These are phyloP conservation scores for Nibea albiflora DNA, from an alignment of 2,113 vertebrate genomes.

Conservation along the genomic window DNA sequence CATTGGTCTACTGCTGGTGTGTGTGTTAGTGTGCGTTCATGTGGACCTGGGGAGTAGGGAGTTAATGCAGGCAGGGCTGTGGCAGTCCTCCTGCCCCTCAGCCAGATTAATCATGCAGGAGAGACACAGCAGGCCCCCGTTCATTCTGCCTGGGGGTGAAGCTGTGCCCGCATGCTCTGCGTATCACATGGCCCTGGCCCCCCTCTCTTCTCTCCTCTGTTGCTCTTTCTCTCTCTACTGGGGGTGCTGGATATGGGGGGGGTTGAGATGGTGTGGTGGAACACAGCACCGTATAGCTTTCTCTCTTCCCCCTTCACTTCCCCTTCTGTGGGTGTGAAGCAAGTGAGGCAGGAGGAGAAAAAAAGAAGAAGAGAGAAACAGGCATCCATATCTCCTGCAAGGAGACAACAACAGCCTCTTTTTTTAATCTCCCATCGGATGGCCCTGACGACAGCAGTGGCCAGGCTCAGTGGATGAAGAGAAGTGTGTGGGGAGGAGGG, in stretches of 20 bases:
- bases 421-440: slow-evolving; percentile 81
- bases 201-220: slow-evolving; percentile 38
- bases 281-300: slow-evolving; percentile 71
- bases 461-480: slow-evolving; percentile 77
- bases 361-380: slow-evolving; percentile 64
- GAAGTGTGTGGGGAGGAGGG: slow-evolving; percentile 53
- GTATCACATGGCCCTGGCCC: slow-evolving; percentile 90
- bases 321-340: slow-evolving; percentile 71
- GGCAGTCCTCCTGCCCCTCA: slow-evolving; percentile 94
- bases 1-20: slow-evolving; percentile 36
- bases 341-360: slow-evolving; percentile 54
- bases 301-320: slow-evolving; percentile 61
- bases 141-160: slow-evolving; percentile 92
- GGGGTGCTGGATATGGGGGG: slow-evolving; percentile 62
- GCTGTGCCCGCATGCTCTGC: slow-evolving; percentile 88
- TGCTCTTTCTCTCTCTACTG: slow-evolving; percentile 67
- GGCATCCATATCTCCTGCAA: slow-evolving; percentile 77
- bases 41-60: slow-evolving; percentile 80
- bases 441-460: slow-evolving; percentile 77
- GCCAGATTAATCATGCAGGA: slow-evolving; percentile 98
- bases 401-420: slow-evolving; percentile 80
- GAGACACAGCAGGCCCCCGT: slow-evolving; percentile 94
- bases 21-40: slow-evolving; percentile 44
- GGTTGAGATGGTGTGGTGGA: slow-evolving; percentile 68
- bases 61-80: slow-evolving; percentile 87